Evolutionary conservation across 2,113 vertebrate genomes (phyloP).

Genomic region (Nycticebus coucang): DNA sequence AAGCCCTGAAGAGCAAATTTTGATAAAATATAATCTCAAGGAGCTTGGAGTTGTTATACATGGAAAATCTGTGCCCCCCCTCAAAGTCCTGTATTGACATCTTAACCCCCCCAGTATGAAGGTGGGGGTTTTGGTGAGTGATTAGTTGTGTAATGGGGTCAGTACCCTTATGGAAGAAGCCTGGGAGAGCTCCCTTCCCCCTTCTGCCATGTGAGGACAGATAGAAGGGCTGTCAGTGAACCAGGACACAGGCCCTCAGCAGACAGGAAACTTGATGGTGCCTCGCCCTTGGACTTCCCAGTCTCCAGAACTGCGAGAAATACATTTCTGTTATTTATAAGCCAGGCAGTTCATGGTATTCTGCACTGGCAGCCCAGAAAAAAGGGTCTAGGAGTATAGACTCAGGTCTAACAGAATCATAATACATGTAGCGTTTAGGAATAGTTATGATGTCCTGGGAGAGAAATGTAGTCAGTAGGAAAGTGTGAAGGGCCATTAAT

Average conservation of each 20-base stretch:
- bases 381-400: neutral
- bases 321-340: neutral
- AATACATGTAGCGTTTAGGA: neutral
- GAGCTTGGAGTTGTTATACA: neutral
- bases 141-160: neutral
- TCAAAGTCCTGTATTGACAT: no score
- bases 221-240: neutral
- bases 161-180: neutral
- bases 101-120: rapidly evolving
- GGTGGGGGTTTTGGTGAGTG: no score
- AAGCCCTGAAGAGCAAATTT: neutral
- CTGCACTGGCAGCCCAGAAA: neutral
- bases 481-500: neutral
- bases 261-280: neutral
- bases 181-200: neutral
- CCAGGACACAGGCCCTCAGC: neutral
- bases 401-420: no score
- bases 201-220: neutral
- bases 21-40: neutral
- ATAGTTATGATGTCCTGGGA: rapidly evolving
- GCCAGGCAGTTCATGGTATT: neutral
- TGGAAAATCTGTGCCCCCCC: no score
- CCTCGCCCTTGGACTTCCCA: neutral
- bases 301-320: neutral
- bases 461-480: neutral